These are phyloP conservation scores for Sphaeramia orbicularis DNA, from an alignment of 2,797 vertebrate genomes.

Conservation along the genomic window DNA sequence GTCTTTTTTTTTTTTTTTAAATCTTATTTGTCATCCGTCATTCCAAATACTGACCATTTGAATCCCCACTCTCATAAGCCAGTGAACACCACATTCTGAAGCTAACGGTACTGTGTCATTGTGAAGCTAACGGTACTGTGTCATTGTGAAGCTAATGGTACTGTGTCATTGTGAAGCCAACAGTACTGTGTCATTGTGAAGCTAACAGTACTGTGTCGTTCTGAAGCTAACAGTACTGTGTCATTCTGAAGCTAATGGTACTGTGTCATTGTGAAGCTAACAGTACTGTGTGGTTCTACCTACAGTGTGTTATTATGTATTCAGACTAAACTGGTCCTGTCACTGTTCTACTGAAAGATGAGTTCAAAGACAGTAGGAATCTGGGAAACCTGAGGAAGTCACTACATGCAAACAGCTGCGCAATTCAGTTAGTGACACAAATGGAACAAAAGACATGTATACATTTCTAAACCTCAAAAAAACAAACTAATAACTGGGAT, in stretches of 20 bases:
- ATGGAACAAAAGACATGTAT: background rate
- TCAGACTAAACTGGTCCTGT: constrained; percentile 86
- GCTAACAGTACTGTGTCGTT: too few relatives aligned
- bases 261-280: too few relatives aligned
- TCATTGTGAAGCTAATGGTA: too few relatives aligned
- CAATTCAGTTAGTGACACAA: constrained; percentile 4
- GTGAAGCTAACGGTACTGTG: too few relatives aligned
- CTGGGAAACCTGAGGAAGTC: constrained; percentile 89
- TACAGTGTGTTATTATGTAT: constrained; percentile 86
- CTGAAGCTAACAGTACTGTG: too few relatives aligned
- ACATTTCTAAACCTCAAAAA: background rate
- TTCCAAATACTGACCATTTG: constrained; percentile 97
- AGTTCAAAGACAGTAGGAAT: constrained; percentile 88
- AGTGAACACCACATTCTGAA: constrained; percentile 88
- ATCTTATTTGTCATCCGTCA: constrained; percentile 84
- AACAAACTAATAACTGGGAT: constrained; percentile 13
- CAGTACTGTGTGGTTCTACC: constrained; percentile 84
- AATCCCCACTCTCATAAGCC: constrained; percentile 89
- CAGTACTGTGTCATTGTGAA: too few relatives aligned
- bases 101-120: too few relatives aligned
- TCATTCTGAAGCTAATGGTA: too few relatives aligned
- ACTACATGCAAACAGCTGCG: constrained; percentile 36
- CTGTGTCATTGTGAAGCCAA: too few relatives aligned
- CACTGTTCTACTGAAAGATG: constrained; percentile 84
- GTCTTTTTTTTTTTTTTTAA: constrained; percentile 80